Base-by-base conservation (phyloP, 2,797 vertebrate species). In the Pachyuromys duprasi region DNA sequence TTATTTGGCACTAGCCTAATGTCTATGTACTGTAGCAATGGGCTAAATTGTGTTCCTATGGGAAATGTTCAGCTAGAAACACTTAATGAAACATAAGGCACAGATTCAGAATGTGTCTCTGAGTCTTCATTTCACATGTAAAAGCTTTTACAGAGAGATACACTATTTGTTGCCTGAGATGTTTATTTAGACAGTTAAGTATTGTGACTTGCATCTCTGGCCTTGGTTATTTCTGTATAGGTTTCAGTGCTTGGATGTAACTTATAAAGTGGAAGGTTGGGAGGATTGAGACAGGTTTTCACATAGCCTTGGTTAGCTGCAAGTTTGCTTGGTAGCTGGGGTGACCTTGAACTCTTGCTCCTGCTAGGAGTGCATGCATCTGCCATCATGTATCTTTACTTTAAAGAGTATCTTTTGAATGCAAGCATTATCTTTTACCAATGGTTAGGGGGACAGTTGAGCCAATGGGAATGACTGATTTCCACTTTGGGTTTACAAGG, bases 121-220 rank as follows among this genome's bases (percentile, higher is more conserved):
- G 94, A 94, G 63, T 90, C 97, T 96, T 97, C 60, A 49, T 96
- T 92, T 96, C 75, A 88, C 65, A 75, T 94, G 96, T 94, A 69
- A 91, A 96, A 96, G 55, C 95, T 96, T 86, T 83, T 90, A 93
- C 14, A 79, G 91, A 93, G 24, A 53, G 82, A 91, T 83, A 60
- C 45, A 60, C 83, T 89, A 33, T 95, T 92, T 95, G 74, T 72
- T 92, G 76, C 94, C 94, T 92, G 79, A 92, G 53, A 80, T 96
- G 92, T 36, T 94, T 70, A 42, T 96, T 96, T 96, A 95, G 95
- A 92, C 72, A 96, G 91, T 95, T 96, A 93, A 93, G 63, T 94
- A 93, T 96, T 96, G 55, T 45, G 90, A 76, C 89, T 62, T 86
- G 55, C n/a, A 11, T 95, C 86, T 89, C 82, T 62, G 87, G 82